phyloP scores from a whole-genome alignment of 2,113 vertebrate genomes.

The Trogon surrucura region DNA sequence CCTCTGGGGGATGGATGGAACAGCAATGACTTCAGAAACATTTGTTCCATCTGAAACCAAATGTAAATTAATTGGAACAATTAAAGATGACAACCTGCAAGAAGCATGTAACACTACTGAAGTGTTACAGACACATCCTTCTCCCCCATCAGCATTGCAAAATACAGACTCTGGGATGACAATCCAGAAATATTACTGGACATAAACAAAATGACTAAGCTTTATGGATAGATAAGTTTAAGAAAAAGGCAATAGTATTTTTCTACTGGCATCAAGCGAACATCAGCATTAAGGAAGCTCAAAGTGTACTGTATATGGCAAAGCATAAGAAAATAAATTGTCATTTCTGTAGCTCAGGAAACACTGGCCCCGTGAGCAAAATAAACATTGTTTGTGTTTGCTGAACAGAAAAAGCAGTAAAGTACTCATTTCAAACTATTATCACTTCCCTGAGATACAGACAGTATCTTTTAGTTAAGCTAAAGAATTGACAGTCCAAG shows the following conservation, averaged over 20 bases:
- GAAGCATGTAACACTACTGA: background rate
- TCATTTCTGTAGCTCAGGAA: conserved; percentile 29
- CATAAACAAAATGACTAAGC: background rate
- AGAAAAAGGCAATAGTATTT: background rate
- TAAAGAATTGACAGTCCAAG: conserved; percentile 7
- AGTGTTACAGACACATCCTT: background rate
- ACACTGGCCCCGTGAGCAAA: conserved; percentile 2
- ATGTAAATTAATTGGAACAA: conserved; percentile 1
- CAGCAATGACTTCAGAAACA: background rate
- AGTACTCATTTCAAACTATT: conserved; percentile 6
- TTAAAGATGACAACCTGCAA: background rate
- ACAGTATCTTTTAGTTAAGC: conserved; percentile 42
- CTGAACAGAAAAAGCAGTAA: conserved; percentile 31
- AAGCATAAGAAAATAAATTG: background rate
- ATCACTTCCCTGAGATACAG: conserved; percentile 11
- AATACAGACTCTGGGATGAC: background rate
- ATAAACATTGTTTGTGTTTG: conserved; percentile 53
- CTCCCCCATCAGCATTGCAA: background rate
- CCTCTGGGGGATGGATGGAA: background rate
- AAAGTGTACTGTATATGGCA: conserved; percentile 22
- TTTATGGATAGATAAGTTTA: background rate
- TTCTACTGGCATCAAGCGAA: background rate
- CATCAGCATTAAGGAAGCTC: conserved; percentile 13
- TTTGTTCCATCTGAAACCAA: background rate
- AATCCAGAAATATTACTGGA: background rate